These are phyloP conservation scores for Melikaiella ostensackeni DNA, from an alignment of 2,888 invertebrate species.

Conservation along the genomic window DNA sequence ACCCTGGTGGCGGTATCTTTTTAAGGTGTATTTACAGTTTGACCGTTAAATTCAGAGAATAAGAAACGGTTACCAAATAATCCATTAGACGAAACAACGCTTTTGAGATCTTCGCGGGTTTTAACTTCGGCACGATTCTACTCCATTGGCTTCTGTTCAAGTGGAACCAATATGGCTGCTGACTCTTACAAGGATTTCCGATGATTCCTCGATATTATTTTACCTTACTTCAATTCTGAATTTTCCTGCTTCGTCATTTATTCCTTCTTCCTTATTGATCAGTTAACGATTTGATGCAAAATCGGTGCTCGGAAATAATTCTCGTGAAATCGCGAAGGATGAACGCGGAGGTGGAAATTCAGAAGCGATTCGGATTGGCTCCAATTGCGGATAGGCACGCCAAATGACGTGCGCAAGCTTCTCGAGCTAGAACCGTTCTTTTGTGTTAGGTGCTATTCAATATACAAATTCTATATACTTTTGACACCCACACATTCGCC, in stretches of 20 bases:
- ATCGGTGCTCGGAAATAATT: conserved; percentile 7
- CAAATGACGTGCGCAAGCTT: conserved; percentile 56
- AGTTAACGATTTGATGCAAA: not conserved
- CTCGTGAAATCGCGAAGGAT: conserved; percentile 20
- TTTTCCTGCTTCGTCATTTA: conserved; percentile 33
- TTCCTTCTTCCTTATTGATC: not conserved
- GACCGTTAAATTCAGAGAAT: conserved; percentile 60
- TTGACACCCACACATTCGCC: not conserved
- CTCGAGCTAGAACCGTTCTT: not conserved
- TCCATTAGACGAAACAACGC: conserved; percentile 57
- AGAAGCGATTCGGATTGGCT: conserved; percentile 41
- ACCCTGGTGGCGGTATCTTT: not conserved
- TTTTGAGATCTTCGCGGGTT: conserved; percentile 65
- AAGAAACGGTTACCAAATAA: conserved; percentile 64
- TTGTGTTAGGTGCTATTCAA: not conserved
- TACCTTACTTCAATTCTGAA: conserved; percentile 48
- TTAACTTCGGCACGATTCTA: conserved; percentile 62
- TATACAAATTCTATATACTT: not conserved
- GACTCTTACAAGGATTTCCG: conserved; percentile 48
- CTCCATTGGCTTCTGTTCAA: conserved; percentile 63
- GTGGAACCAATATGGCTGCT: conserved; percentile 70
- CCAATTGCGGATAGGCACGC: conserved; percentile 53
- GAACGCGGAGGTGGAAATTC: conserved; percentile 46
- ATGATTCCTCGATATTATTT: conserved; percentile 54
- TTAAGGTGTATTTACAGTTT: conserved; percentile 43